Evolutionary conservation across 1,140 invertebrate genomes (phyloP), one percentile per base, ranked within the genome.

Genomic region (Epicauta chinensis): DNA sequence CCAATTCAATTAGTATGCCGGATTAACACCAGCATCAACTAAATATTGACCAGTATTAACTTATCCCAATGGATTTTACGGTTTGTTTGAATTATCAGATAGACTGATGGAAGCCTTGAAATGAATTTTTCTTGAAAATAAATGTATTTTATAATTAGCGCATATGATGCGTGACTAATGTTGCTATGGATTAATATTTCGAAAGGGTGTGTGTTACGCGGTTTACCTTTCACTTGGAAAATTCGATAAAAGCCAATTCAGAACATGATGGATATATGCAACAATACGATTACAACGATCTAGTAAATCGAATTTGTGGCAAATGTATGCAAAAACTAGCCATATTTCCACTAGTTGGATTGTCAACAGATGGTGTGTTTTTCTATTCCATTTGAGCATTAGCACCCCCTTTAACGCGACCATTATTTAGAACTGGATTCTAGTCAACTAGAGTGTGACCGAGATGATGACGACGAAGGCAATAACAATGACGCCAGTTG

Each of bases 371-470:
- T 69, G 67, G 67, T 69, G 62, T 51, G 61, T 67, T 69, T 69
- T 69, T 69, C 67, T 69, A 56, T 69, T 62, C 67, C 63, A 69
- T 69, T 69, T 69, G 61, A 65, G 63, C 67, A 68, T 69, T 68
- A 69, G 62, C 63, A 59, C 62, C 60, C 60, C 59, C 37, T 43
- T 40, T n/a, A 23, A 23, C 7, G 4, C 23, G 23, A 7, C 23
- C 7, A 23, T 23, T 23, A 23, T 23, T 23, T 23, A 23, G 23
- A 7, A 23, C 23, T 23, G 23, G 23, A 23, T 23, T 23, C 7
- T 23, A 23, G 23, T 23, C 23, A 23, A 23, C 13, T 37, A 16
- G n/a, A 16, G 32, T 47, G 45, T 47, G 17, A 37, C 29, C 32
- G 45, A 47, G 32, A 37, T 52, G 17, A 23, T 23, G 23, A 23